Evolutionary conservation across 2,888 invertebrate genomes (phyloP), one percentile per base, ranked within the genome.

Genomic region (Mythimna impura): DNA sequence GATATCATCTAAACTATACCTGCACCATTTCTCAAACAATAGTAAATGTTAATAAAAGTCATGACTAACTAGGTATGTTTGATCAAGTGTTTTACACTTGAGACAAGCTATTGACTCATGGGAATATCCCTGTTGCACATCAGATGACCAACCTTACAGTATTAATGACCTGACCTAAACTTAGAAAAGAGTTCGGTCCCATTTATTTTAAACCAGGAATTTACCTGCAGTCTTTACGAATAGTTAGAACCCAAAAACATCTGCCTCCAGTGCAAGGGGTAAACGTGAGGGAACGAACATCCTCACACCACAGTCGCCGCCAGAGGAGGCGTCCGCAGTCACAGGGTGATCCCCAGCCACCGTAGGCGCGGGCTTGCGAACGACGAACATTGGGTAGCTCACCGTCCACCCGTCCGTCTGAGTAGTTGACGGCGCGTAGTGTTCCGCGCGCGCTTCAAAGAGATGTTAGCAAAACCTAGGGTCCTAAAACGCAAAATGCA

Each of bases 101-200:
- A 68, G 3, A 50, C 55, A 57, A 25, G n/a, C 3, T 17, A 20
- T 14, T 66, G 72, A 69, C n/a, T 60, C 72, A 81, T 50, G 66
- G 77, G 81, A 64, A 66, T 77, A 64, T 9, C 80, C 81, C 20
- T 22, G 20, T 67, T 55, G 50, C 20, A 52, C 20, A 25, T 54
- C 30, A 40, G 17, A 61, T 57, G 30, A 17, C 22, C 58, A 25
- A 54, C 12, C 40, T 34, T 66, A 40, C 14, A 30, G 6, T 50
- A 17, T 17, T 30, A 52, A 60, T n/a, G 20, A 36, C 20, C 22
- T 52, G 2, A 34, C 25, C 20, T 58, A 25, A 72, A 54, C 14
- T 34, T 1, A 9, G 17, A 0, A 25, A 52, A 65, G 1, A 64
- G 36, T 66, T 47, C 12, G 1, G 0, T 7, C n/a, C 3, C 17